Conservation (phyloP, 2,888 invertebrate genomes). For the Drosophila suboccidentalis region DNA sequence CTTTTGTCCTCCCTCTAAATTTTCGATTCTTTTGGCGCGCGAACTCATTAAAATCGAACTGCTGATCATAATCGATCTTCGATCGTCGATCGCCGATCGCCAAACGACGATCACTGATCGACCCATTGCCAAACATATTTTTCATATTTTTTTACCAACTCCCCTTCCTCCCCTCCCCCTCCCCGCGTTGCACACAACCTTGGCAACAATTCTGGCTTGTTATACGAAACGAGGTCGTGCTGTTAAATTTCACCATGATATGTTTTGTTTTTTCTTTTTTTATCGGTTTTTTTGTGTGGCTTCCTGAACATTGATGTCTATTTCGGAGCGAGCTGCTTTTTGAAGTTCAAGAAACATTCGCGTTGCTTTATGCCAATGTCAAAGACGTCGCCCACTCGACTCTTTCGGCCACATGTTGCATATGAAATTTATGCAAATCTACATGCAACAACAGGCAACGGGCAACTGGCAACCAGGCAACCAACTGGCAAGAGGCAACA, state of each 20-base stretch:
- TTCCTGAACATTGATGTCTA: conserved; percentile 69
- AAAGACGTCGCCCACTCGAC: conserved; percentile 70
- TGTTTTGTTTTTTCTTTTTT: conserved; percentile 28
- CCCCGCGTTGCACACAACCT: background rate
- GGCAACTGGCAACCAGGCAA: conserved; percentile 2
- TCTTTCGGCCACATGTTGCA: conserved; percentile 65
- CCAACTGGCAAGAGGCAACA: conserved; percentile 32
- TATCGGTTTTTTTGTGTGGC: conserved; percentile 28
- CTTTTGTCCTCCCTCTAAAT: background rate
- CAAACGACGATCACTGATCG: conserved; percentile 30
- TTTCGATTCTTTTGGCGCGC: conserved; percentile 55
- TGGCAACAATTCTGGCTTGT: conserved; percentile 21
- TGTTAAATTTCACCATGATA: conserved; percentile 64
- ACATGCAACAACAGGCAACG: conserved; percentile 19
- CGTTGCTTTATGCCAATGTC: conserved; percentile 62
- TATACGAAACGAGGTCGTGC: conserved; percentile 61
- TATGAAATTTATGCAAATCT: conserved; percentile 79
- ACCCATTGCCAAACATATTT: conserved; percentile 78
- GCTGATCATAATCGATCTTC: conserved; percentile 79
- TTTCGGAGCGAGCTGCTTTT: conserved; percentile 49
- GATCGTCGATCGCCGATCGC: conserved; percentile 40
- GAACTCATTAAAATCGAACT: conserved; percentile 72
- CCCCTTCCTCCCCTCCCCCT: background rate
- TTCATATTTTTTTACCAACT: conserved; percentile 43
- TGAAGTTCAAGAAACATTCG: conserved; percentile 54